Evolutionary conservation across 2,888 invertebrate species (phyloP).

Genomic region (Mylabris sibirica): DNA sequence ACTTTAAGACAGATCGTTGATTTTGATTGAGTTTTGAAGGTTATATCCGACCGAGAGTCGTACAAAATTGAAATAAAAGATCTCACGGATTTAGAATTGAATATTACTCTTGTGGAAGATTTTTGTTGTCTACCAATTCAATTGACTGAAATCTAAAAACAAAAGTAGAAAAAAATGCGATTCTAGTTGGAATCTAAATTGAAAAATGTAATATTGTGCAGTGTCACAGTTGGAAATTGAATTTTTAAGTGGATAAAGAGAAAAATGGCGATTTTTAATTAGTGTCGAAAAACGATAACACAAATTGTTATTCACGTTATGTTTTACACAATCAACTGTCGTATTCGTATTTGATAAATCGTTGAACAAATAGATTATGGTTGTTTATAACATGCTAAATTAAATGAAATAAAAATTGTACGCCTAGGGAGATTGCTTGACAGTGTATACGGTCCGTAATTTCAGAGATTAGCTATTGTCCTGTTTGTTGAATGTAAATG

Average conservation of each 20-base stretch:
- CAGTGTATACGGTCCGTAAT: neutral
- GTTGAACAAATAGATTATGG: neutral
- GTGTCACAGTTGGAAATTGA: neutral
- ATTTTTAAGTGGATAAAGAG: conserved; percentile 3
- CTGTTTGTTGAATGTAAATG: conserved; percentile 22
- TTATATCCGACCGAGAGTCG: conserved; percentile 8
- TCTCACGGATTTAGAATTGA: neutral
- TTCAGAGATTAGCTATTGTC: conserved; percentile 10
- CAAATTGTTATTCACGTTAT: neutral
- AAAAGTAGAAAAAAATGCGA: conserved; percentile 4
- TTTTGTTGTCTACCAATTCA: conserved; percentile 8
- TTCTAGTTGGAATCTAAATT: neutral
- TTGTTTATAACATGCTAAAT: neutral
- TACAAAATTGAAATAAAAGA: conserved; percentile 7
- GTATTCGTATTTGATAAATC: neutral
- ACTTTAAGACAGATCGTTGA: conserved; percentile 41
- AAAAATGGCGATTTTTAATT: neutral
- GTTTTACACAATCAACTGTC: neutral
- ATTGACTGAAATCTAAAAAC: neutral
- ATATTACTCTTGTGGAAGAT: neutral
- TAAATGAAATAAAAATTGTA: neutral
- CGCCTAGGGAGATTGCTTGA: neutral
- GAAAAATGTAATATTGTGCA: neutral
- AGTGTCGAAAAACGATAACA: neutral
- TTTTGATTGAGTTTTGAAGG: conserved; percentile 42